Evolutionary conservation across 2,113 vertebrate species (phyloP).

Genomic region (Nesoenas mayeri): DNA sequence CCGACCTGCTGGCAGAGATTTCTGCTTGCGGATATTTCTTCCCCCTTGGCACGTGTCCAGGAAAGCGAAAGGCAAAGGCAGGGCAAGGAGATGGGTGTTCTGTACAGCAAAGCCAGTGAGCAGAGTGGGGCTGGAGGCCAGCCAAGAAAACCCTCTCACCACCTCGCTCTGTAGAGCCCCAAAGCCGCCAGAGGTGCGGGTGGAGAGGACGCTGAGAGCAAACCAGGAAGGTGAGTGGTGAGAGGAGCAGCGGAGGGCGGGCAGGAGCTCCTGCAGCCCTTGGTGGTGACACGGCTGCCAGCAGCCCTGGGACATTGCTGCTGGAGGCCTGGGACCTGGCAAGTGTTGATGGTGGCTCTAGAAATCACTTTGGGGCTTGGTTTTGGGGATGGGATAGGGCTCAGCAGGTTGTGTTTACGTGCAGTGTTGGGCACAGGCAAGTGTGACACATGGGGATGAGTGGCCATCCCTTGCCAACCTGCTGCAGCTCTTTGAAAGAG

Average conservation of each 20-base stretch:
- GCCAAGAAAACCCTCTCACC: neutral
- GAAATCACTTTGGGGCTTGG: neutral
- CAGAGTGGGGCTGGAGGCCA: neutral
- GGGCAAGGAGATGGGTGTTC: neutral
- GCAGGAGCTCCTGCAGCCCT: no score
- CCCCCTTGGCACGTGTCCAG: fast-evolving
- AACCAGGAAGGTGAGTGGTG: no score
- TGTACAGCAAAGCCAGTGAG: neutral
- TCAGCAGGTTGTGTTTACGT: fast-evolving
- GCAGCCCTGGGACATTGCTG: neutral
- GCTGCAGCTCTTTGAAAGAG: neutral
- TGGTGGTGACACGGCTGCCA: no score
- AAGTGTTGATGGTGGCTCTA: neutral
- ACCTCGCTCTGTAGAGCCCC: fast-evolving
- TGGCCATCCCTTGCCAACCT: fast-evolving
- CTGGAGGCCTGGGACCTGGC: neutral
- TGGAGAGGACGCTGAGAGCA: neutral
- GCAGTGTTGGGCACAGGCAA: neutral
- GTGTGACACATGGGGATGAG: neutral
- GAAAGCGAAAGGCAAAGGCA: neutral
- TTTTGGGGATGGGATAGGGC: neutral
- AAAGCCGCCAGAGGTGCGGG: neutral
- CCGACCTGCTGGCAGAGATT: neutral
- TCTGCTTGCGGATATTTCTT: neutral
- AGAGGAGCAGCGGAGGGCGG: no score